Conservation (phyloP, 2,113 vertebrate species). For the Erinaceus europaeus region DNA sequence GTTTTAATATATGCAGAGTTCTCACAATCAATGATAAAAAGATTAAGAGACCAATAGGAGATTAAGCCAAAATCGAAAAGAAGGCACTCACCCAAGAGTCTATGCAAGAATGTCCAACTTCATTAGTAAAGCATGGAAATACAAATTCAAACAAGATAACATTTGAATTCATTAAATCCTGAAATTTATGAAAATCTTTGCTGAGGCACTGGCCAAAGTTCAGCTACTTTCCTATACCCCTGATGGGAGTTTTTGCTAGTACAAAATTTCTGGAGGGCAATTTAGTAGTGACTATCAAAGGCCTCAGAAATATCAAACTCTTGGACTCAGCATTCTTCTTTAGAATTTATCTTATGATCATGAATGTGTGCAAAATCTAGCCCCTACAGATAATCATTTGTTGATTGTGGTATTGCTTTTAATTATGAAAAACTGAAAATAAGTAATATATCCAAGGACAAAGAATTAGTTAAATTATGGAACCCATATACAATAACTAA, state of each 20-base stretch:
- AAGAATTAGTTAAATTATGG: too few relatives aligned
- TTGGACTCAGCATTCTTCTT: too few relatives aligned
- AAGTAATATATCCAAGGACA: slow-evolving; percentile 23
- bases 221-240: too few relatives aligned
- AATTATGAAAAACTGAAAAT: slow-evolving; percentile 37
- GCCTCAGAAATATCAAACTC: too few relatives aligned
- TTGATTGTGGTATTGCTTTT: slow-evolving; percentile 43
- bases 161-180: slow-evolving; percentile 33
- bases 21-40: slow-evolving; percentile 13
- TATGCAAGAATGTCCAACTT: not conserved
- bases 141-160: slow-evolving; percentile 35
- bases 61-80: not conserved
- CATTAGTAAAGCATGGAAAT: not conserved
- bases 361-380: slow-evolving; percentile 9
- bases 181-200: slow-evolving; percentile 44
- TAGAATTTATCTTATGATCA: slow-evolving; percentile 1
- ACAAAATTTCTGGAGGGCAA: too few relatives aligned
- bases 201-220: too few relatives aligned
- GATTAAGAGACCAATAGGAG: not conserved
- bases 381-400: not conserved
- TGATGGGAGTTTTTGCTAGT: too few relatives aligned
- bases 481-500: not conserved
- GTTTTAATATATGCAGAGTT: not conserved
- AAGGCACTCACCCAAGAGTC: not conserved
- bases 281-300: too few relatives aligned